A percentile compares a stretch with the other conserved stretches of the same genome.
phyloP scores from a whole-genome alignment of 1,140 invertebrate genomes.

The Drosophila asahinai region DNA sequence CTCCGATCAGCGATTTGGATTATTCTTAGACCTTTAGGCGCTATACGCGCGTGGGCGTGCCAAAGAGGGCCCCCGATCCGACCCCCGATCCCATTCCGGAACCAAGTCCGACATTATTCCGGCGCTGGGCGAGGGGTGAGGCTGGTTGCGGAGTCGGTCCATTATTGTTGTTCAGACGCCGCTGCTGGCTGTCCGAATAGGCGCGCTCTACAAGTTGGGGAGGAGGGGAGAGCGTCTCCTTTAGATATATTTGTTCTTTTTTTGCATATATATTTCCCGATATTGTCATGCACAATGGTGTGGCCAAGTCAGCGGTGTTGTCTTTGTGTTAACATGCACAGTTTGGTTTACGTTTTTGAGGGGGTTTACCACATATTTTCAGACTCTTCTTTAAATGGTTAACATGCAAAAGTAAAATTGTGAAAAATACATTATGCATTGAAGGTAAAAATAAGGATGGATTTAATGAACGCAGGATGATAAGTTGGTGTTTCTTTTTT shows the following conservation, averaged over 20 bases:
- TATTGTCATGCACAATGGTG: conserved; percentile 60
- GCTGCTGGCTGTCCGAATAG: conserved; percentile 81
- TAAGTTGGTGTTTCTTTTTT: not conserved
- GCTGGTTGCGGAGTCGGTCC: conserved; percentile 62
- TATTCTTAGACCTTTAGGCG: conserved; percentile 73
- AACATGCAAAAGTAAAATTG: conserved; percentile 65
- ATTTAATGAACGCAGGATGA: conserved; percentile 22
- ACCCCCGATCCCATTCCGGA: conserved; percentile 29
- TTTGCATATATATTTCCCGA: conserved; percentile 25
- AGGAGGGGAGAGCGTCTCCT: conserved; percentile 8
- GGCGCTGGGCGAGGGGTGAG: conserved; percentile 69
- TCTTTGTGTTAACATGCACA: conserved; percentile 58
- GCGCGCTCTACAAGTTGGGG: conserved; percentile 70
- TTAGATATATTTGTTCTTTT: conserved; percentile 10
- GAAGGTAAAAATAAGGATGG: not conserved
- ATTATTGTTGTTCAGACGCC: conserved; percentile 77
- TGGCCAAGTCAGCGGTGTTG: conserved; percentile 13
- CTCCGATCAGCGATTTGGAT: conserved; percentile 38
- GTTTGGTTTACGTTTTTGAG: conserved; percentile 26
- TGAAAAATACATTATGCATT: conserved; percentile 27
- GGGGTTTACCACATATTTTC: conserved; percentile 77
- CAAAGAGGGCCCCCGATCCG: conserved; percentile 59
- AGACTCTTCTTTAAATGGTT: conserved; percentile 71
- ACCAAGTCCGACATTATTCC: conserved; percentile 53
- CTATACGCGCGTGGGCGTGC: conserved; percentile 81